Percentiles rank a stretch among this genome's conserved stretches.
Conservation (phyloP, 2,888 invertebrate species). For the Melinaea marsaeus region DNA sequence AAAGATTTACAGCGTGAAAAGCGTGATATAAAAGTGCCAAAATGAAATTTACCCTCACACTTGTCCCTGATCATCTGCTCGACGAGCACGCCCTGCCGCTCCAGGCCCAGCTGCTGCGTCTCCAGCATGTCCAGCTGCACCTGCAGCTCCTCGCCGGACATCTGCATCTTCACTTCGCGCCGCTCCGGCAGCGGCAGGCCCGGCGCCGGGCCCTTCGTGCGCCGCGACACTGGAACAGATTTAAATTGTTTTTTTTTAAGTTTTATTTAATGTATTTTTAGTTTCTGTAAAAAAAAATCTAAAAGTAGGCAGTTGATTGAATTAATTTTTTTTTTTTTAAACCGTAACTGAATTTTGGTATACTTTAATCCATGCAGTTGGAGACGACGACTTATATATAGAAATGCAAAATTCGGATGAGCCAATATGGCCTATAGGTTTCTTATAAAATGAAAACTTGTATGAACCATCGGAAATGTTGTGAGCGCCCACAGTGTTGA, state of each 20-base stretch:
- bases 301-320: too few species aligned
- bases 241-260: not conserved
- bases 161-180: constrained; percentile 72
- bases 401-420: too few species aligned
- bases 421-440: too few species aligned
- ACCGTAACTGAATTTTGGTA: too few species aligned
- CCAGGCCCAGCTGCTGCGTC: constrained; percentile 91
- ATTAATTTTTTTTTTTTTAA: too few species aligned
- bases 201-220: constrained; percentile 90
- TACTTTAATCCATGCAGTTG: too few species aligned
- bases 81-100: constrained; percentile 92
- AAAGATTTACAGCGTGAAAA: constrained; percentile 7
- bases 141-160: constrained; percentile 80
- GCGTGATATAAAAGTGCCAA: constrained; percentile 42
- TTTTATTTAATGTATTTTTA: not conserved
- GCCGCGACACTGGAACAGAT: constrained; percentile 78
- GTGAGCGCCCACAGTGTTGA: constrained; percentile 48
- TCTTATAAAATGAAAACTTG: not conserved
- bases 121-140: constrained; percentile 88
- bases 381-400: too few species aligned
- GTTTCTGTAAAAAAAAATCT: too few species aligned
- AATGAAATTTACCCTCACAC: constrained; percentile 79
- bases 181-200: constrained; percentile 86
- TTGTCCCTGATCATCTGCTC: constrained; percentile 93
- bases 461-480: constrained; percentile 43